These are phyloP conservation scores for Catamblyrhynchus diadema DNA, from an alignment of 2,797 vertebrate genomes.

Conservation along the genomic window DNA sequence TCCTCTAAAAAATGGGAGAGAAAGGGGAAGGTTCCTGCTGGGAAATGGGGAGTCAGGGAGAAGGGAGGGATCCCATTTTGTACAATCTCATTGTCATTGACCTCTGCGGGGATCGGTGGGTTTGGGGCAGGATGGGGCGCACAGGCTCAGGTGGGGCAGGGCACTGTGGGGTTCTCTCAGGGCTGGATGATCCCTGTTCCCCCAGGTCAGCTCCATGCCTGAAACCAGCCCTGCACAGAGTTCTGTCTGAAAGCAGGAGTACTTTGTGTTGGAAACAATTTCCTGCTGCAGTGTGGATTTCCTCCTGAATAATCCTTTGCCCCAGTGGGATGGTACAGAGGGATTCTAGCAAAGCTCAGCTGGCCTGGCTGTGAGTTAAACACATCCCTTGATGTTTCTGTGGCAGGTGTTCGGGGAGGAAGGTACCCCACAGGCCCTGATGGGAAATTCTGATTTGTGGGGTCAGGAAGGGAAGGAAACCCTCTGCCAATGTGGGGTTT, in stretches of 20 bases:
- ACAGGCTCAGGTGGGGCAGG: background rate
- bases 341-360: background rate
- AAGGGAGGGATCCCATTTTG: background rate
- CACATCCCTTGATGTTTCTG: background rate
- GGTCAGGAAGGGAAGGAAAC: background rate
- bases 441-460: background rate
- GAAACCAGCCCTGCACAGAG: background rate
- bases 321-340: background rate
- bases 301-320: background rate
- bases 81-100: fast-evolving
- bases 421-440: background rate
- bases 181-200: background rate
- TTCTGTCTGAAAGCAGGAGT: background rate
- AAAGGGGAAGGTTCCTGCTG: background rate
- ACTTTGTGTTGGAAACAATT: background rate
- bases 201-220: too few relatives aligned
- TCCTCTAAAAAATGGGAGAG: background rate
- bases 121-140: background rate
- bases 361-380: background rate
- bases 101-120: background rate
- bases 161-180: background rate
- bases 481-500: fast-evolving
- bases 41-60: background rate
- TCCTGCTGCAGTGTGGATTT: constrained; percentile 35
- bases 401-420: background rate